Evolutionary conservation across 37 sponge, comb jelly and placozoan species (phyloP).

Genomic region (Mnemiopsis leidyi): DNA sequence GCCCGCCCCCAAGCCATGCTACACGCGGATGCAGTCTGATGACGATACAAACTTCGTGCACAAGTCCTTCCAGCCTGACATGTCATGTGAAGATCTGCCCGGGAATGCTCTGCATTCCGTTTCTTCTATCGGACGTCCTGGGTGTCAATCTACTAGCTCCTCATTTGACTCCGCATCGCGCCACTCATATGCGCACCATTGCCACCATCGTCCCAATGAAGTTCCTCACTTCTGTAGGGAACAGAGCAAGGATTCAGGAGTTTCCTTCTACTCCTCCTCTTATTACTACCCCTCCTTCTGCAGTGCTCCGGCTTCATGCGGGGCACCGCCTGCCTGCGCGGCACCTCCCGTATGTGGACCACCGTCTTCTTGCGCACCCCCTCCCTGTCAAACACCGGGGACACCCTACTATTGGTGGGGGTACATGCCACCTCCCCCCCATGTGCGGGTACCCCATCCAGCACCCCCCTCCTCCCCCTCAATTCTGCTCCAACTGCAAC

Average conservation of each 20-base stretch:
- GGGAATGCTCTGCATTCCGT: not conserved
- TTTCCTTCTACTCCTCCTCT: not conserved
- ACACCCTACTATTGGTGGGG: not conserved
- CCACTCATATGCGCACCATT: not conserved
- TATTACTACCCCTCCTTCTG: not conserved
- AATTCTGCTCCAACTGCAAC: conserved; percentile 7
- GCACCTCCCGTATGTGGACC: not conserved
- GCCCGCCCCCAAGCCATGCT: not conserved
- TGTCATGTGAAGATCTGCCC: not conserved
- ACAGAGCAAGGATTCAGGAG: conserved; percentile 16
- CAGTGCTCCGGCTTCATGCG: not conserved
- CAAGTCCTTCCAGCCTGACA: not conserved
- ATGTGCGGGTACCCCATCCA: conserved; percentile 9
- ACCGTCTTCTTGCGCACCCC: not conserved
- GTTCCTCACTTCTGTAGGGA: not conserved
- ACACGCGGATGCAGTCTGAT: not conserved
- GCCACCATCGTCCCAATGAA: not conserved
- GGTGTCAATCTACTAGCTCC: not conserved
- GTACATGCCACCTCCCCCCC: not conserved
- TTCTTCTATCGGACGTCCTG: not conserved
- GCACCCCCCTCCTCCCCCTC: not conserved
- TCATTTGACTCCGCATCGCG: not conserved
- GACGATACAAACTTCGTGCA: not conserved
- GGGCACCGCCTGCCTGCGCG: not conserved
- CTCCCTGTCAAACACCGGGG: not conserved